These are phyloP conservation scores for Himalopsyche anomala DNA, from an alignment of 2,888 invertebrate genomes.

Conservation along the genomic window DNA sequence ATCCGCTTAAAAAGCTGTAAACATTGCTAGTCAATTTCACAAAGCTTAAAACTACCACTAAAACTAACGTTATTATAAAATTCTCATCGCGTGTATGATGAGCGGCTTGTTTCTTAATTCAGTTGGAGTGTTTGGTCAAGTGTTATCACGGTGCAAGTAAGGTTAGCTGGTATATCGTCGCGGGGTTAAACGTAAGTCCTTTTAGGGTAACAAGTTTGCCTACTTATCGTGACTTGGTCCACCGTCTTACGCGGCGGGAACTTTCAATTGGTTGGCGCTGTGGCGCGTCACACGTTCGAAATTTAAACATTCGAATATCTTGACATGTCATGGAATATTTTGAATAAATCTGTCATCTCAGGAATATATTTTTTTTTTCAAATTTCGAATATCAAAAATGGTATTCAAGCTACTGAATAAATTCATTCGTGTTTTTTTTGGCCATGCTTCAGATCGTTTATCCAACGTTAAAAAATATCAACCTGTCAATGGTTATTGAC, in stretches of 20 bases:
- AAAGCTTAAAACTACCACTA: not conserved
- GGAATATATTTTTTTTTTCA: no score
- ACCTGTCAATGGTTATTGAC: no score
- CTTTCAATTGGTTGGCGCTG: constrained; percentile 14
- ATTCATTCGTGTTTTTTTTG: no score
- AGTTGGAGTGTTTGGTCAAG: constrained; percentile 15
- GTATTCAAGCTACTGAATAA: no score
- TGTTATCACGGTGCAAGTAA: not conserved
- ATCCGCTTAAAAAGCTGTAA: constrained; percentile 26
- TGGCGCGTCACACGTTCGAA: constrained; percentile 9
- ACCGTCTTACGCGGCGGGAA: constrained; percentile 37
- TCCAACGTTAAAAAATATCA: no score
- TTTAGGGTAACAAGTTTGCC: constrained; percentile 63
- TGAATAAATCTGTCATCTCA: not conserved
- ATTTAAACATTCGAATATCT: not conserved
- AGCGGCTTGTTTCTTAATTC: not conserved
- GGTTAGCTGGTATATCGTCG: not conserved
- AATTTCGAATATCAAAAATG: no score
- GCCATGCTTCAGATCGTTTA: no score
- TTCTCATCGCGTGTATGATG: not conserved
- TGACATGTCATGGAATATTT: constrained; percentile 18
- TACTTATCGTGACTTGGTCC: constrained; percentile 59
- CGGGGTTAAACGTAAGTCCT: constrained; percentile 51
- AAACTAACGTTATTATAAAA: not conserved
- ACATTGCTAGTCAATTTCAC: not conserved